Percentiles rank a stretch among this genome's conserved stretches.
Conservation (phyloP, 2,113 vertebrate genomes). For the Rallus limicola region DNA sequence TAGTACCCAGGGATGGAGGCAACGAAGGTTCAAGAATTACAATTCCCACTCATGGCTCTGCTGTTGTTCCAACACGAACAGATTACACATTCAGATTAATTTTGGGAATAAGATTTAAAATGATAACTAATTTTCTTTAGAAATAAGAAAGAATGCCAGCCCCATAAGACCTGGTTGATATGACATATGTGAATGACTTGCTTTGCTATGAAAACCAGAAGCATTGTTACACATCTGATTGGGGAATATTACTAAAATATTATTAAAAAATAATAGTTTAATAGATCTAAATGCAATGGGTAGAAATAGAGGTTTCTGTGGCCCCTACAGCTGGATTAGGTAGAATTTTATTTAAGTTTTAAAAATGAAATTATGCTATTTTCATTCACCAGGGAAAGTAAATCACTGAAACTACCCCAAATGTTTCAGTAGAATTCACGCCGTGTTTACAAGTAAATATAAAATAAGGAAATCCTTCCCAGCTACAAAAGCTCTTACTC, state of each 20-base stretch:
- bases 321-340: background rate
- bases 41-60: background rate
- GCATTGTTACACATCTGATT: background rate
- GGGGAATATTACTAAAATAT: background rate
- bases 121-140: background rate
- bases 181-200: background rate
- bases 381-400: background rate
- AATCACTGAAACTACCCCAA: background rate
- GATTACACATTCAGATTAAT: background rate
- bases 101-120: background rate
- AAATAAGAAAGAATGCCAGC: background rate
- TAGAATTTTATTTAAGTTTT: background rate
- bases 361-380: constrained; percentile 9
- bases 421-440: background rate
- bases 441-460: background rate
- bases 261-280: too few species aligned
- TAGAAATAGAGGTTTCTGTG: background rate
- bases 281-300: background rate
- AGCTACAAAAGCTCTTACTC: constrained; percentile 1
- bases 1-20: background rate
- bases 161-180: background rate
- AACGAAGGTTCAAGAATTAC: background rate
- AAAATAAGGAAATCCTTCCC: constrained; percentile 39
- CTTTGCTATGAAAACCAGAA: background rate
- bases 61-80: background rate